phyloP scores from a whole-genome alignment of 2,797 vertebrate genomes.

The Sebastes goodei region DNA sequence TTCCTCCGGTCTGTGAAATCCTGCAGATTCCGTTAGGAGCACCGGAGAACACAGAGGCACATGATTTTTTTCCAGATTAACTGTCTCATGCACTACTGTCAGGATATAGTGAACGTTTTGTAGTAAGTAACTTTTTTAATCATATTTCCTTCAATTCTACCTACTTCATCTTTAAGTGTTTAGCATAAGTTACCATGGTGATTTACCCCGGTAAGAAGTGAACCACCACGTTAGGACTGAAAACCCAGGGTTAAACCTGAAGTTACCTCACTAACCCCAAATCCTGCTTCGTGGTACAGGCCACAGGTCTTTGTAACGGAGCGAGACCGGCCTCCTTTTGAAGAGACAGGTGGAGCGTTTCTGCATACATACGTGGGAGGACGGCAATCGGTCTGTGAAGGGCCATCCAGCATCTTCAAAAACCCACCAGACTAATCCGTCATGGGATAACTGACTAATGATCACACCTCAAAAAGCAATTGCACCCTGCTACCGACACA shows the following conservation, averaged over 20 bases:
- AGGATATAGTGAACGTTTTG: too few relatives aligned
- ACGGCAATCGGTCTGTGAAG: slow-evolving; percentile 66
- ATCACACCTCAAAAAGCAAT: slow-evolving; percentile 77
- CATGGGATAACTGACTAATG: slow-evolving; percentile 67
- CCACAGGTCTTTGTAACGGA: slow-evolving; percentile 48
- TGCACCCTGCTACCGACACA: slow-evolving; percentile 72
- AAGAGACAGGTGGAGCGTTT: slow-evolving; percentile 66
- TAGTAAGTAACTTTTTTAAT: too few relatives aligned
- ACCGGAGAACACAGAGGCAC: too few relatives aligned
- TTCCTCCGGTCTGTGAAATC: too few relatives aligned
- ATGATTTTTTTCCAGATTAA: too few relatives aligned
- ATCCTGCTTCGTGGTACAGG: not conserved
- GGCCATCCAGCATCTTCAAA: slow-evolving; percentile 66
- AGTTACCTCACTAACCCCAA: not conserved
- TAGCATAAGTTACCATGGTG: not conserved
- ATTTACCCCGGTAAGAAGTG: not conserved
- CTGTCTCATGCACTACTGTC: too few relatives aligned
- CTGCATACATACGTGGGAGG: slow-evolving; percentile 47
- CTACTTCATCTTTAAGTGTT: too few relatives aligned
- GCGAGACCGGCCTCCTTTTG: slow-evolving; percentile 49
- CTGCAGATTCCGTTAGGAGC: too few relatives aligned
- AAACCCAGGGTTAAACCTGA: not conserved
- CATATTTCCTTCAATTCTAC: too few relatives aligned
- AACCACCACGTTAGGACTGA: not conserved
- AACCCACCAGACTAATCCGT: slow-evolving; percentile 59